Conservation (phyloP, 2,888 invertebrate genomes). For the Cyrtodaria siliqua region DNA sequence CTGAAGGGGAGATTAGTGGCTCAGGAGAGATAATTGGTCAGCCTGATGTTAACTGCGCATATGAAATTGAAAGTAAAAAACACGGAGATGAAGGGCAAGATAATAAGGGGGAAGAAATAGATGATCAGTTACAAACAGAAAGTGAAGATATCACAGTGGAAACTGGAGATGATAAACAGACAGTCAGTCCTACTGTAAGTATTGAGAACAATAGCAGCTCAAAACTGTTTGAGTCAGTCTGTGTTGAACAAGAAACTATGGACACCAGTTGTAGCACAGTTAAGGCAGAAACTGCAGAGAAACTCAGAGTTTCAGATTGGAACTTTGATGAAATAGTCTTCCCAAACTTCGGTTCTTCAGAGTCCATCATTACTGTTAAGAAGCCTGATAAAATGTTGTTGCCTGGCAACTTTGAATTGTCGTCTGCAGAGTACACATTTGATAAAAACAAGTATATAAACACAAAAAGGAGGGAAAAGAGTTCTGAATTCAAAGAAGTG, state of each 20-base stretch:
- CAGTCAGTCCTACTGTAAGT: too few species aligned
- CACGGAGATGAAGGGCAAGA: too few species aligned
- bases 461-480: constrained; percentile 41
- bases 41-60: too few species aligned
- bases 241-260: too few species aligned
- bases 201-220: too few species aligned
- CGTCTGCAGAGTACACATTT: constrained; percentile 51
- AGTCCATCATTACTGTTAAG: constrained; percentile 12
- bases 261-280: too few species aligned
- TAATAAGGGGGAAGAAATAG: background rate
- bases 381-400: constrained; percentile 38
- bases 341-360: constrained; percentile 69
- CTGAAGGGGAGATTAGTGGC: too few species aligned
- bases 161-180: background rate
- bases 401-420: constrained; percentile 58
- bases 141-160: background rate
- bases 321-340: constrained; percentile 68
- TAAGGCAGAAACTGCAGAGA: too few species aligned
- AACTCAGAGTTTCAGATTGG: constrained; percentile 37
- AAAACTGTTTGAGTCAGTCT: too few species aligned
- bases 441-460: constrained; percentile 64
- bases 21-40: too few species aligned
- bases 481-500: constrained; percentile 20
- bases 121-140: background rate
- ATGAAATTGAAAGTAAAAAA: too few species aligned